Conservation (phyloP, 2,113 vertebrate species). For the Oryctolagus cuniculus region DNA sequence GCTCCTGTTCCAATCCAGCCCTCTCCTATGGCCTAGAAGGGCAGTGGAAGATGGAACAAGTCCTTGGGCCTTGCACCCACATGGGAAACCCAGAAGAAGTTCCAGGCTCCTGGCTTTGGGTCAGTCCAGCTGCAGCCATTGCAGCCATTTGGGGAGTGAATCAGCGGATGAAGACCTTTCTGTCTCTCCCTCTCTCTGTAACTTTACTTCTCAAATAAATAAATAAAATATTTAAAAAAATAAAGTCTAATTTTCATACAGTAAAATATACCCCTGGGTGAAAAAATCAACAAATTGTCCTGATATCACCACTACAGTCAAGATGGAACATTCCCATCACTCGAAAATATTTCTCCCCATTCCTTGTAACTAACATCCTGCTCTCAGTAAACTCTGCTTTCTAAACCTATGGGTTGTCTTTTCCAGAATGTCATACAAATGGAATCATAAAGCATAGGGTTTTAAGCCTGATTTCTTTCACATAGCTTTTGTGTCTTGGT, state of each 20-base stretch:
- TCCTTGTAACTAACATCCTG: background rate
- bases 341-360: background rate
- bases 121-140: too few relatives aligned
- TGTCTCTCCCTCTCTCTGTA: too few relatives aligned
- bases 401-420: background rate
- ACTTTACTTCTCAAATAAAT: too few relatives aligned
- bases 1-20: too few relatives aligned
- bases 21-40: too few relatives aligned
- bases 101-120: too few relatives aligned
- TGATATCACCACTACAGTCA: background rate
- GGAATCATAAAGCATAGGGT: background rate
- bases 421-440: background rate
- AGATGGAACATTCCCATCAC: background rate
- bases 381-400: background rate
- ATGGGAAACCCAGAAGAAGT: too few relatives aligned
- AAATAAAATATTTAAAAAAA: background rate
- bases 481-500: background rate
- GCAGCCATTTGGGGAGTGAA: too few relatives aligned
- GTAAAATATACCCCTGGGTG: background rate
- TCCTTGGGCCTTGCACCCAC: too few relatives aligned
- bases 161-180: too few relatives aligned
- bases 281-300: background rate
- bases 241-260: constrained; percentile 24
- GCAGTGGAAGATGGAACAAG: too few relatives aligned
- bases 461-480: background rate